Evolutionary conservation across 2,797 vertebrate species (phyloP), one percentile per base, ranked within the genome.

Genomic region (Gallinago stenura): DNA sequence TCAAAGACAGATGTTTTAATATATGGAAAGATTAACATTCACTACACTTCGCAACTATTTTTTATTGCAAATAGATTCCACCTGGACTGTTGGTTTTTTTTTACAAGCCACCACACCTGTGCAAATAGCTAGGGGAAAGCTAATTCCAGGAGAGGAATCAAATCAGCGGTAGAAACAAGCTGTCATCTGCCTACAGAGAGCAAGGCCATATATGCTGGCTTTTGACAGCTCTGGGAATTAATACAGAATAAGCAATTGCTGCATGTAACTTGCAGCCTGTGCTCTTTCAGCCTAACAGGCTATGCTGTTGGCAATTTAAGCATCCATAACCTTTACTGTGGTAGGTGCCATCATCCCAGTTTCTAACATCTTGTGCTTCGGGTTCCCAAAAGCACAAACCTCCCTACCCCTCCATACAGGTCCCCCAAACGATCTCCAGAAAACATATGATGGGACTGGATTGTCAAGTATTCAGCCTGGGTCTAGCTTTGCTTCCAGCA

Each of bases 361-460:
- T 82, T 56, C 56, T 25, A 89, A 35, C 7, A 26, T 39, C 72
- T 73, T 50, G 12, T 20, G n/a, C 24, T 71, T 84, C 62, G 60
- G 43, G 30, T 21, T 64, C 26, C 37, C 71, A 50, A 61, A 75
- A 57, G 35, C 58, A 84, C 20, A 45, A 85, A 15, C 6, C 1
- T 3, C 8, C 1, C 2, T 33, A n/a, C 3, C 2, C 6, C 7
- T 39, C 45, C 48, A 31, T 3, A 50, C 13, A 75, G 43, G 4
- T 71, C 16, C 18, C 18, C 21, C 15, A 57, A 8, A 65, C 9
- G 13, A 82, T 45, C 33, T 84, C 25, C 41, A 77, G 31, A 22
- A 61, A 56, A 24, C 2, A 37, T 12, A 48, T 11, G 7, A 75
- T 31, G 10, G 13, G 48, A 89, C 1, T 4, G 5, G 33, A 56